A percentile compares a stretch with the other conserved stretches of the same genome.
These are phyloP conservation scores for Nanorana parkeri DNA, from an alignment of 2,113 vertebrate species.

Conservation along the genomic window DNA sequence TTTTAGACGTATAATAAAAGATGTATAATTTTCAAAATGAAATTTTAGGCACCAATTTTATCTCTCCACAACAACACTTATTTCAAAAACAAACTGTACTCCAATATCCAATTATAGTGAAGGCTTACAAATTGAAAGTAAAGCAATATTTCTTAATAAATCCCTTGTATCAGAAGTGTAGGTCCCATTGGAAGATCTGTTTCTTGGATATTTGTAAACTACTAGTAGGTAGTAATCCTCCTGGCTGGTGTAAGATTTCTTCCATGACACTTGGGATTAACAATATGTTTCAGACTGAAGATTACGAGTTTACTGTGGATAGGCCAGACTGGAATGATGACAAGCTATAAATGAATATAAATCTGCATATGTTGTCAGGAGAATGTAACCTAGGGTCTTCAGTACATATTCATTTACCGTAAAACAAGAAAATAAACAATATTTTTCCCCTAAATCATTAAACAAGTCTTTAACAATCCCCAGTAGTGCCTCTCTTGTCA, in stretches of 20 bases:
- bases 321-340: slow-evolving; percentile 10
- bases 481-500: slow-evolving; percentile 28
- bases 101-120: too few relatives aligned
- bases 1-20: too few relatives aligned
- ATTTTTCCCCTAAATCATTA: not conserved
- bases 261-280: not conserved
- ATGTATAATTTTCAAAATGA: too few relatives aligned
- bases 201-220: too few relatives aligned
- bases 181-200: too few relatives aligned
- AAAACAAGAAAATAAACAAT: slow-evolving; percentile 39
- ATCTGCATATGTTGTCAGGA: not conserved
- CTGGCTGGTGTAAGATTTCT: not conserved
- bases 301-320: not conserved
- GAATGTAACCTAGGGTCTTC: slow-evolving; percentile 2
- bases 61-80: too few relatives aligned
- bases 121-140: too few relatives aligned
- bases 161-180: too few relatives aligned
- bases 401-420: slow-evolving; percentile 10
- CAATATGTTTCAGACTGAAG: not conserved
- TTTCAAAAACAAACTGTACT: too few relatives aligned
- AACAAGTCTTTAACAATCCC: slow-evolving; percentile 22
- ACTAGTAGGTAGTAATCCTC: too few relatives aligned
- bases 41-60: too few relatives aligned
- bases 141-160: too few relatives aligned
- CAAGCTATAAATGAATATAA: slow-evolving; percentile 1